phyloP scores from a whole-genome alignment of 2,888 invertebrate genomes.

The Philaethria dido region DNA sequence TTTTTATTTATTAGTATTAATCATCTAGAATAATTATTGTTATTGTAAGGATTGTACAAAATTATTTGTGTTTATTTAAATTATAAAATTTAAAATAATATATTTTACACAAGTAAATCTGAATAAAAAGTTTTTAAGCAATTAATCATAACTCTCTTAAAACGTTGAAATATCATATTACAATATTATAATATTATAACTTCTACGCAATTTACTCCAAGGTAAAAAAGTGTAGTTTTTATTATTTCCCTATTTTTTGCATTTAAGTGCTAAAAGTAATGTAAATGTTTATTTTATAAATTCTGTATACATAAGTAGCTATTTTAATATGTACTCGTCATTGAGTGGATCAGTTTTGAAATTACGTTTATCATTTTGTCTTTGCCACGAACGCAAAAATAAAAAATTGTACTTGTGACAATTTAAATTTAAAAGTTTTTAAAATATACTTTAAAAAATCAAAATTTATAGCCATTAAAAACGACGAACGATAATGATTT shows the following conservation, averaged over 20 bases:
- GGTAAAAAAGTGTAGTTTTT: conserved; percentile 11
- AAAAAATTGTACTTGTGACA: not conserved
- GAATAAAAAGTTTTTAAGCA: not conserved
- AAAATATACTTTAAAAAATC: not conserved
- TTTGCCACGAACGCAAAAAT: not conserved
- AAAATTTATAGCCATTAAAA: not conserved
- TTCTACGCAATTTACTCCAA: conserved; percentile 1
- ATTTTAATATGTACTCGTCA: conserved; percentile 1
- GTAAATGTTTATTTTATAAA: conserved; percentile 16
- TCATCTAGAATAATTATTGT: not conserved
- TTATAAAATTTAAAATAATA: not conserved
- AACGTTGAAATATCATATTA: conserved; percentile 4
- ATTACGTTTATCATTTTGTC: not conserved
- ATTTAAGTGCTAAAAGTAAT: conserved; percentile 11
- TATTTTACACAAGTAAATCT: not conserved
- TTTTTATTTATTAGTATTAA: not conserved
- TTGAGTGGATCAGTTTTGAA: not conserved
- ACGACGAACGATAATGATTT: not conserved
- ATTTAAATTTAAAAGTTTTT: not conserved
- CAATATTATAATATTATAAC: conserved; percentile 12
- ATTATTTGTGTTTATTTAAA: not conserved
- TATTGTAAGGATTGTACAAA: not conserved
- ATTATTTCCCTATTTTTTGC: conserved; percentile 20
- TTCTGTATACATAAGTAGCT: conserved; percentile 5
- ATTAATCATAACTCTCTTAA: conserved; percentile 14